phyloP scores from a whole-genome alignment of 2,797 vertebrate genomes.

The Octomys mimax region DNA sequence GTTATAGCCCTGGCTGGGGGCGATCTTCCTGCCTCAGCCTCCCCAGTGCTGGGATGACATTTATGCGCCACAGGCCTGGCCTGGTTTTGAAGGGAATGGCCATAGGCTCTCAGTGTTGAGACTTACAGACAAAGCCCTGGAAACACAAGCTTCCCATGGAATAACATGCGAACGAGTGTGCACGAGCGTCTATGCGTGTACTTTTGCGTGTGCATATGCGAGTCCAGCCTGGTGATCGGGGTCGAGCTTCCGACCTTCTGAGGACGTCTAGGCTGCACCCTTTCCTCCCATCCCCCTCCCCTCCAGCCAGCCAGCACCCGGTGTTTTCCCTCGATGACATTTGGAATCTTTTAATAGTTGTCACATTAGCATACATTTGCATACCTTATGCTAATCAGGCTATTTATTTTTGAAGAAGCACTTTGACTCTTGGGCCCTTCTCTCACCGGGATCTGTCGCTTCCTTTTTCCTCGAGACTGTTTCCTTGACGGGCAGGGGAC shows the following conservation, averaged over 20 bases:
- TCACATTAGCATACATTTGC: slow-evolving; percentile 85
- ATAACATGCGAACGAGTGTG: fast-evolving
- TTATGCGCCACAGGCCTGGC: fast-evolving
- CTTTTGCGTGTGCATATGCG: too few relatives aligned
- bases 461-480: slow-evolving; percentile 44
- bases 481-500: not conserved
- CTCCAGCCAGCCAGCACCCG: slow-evolving; percentile 11
- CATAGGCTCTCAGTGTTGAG: not conserved
- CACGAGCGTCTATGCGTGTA: not conserved
- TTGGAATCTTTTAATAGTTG: slow-evolving; percentile 86
- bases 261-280: too few relatives aligned
- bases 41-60: not conserved
- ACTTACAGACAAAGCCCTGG: not conserved
- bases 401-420: slow-evolving; percentile 83
- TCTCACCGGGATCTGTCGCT: slow-evolving; percentile 22
- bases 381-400: slow-evolving; percentile 84
- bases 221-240: not conserved
- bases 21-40: not conserved
- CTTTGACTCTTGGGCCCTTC: slow-evolving; percentile 78
- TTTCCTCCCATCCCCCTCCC: not conserved
- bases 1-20: not conserved
- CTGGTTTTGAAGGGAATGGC: not conserved
- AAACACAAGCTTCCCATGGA: not conserved
- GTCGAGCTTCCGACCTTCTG: not conserved
- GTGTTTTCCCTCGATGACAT: slow-evolving; percentile 85